Base-by-base conservation (phyloP, 1,140 invertebrate genomes). In the Plectrocnemia conspersa region DNA sequence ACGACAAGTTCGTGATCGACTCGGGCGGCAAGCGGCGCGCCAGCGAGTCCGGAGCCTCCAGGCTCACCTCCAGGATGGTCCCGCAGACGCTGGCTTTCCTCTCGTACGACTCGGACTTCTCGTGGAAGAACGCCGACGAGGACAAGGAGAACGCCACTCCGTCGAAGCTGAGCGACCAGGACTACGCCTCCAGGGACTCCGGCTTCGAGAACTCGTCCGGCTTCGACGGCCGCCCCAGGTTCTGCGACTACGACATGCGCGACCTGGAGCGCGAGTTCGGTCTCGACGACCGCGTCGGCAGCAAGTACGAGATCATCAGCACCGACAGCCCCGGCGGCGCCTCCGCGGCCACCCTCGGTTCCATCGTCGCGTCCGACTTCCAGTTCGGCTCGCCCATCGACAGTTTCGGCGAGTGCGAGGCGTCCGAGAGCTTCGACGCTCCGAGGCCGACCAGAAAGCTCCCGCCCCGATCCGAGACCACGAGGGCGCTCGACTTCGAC, bases 251-350 rank as follows among this genome's bases (percentile, higher is more conserved):
- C 21, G 52, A 55, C 33, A 41, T 45, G 5, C 74, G 74, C 22
- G 72, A 76, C 45, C 49, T 76, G 11, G 74, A 76, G 49, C 66
- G 68, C 38, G 72, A 72, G 54, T 72, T 74, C 11, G 70, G 71
- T 1, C 22, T 35, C 6, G 61, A 62, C 0, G 65, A 70, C 9
- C 68, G 67, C 22, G 70, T 69, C 18, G 70, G 71, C 41, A 69
- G 68, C 0, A 74, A 74, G 62, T 76, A 75, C 24, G 74, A 76
- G 53, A 73, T 76, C 1, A 73, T 76, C 21, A 73, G 72, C 2
- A 76, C 74, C 0, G 74, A 76, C 36, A 74, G 72, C 41, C 74
- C 74, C 0, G 63, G 75, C 35, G 72, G 70, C 47, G 72, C 69
- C 0, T 64, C 65, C 36, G 69, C 70, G 0, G 54, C 65, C 9